These are phyloP conservation scores for Acanthosoma haemorrhoidale DNA, from an alignment of 2,888 invertebrate species.

Conservation along the genomic window DNA sequence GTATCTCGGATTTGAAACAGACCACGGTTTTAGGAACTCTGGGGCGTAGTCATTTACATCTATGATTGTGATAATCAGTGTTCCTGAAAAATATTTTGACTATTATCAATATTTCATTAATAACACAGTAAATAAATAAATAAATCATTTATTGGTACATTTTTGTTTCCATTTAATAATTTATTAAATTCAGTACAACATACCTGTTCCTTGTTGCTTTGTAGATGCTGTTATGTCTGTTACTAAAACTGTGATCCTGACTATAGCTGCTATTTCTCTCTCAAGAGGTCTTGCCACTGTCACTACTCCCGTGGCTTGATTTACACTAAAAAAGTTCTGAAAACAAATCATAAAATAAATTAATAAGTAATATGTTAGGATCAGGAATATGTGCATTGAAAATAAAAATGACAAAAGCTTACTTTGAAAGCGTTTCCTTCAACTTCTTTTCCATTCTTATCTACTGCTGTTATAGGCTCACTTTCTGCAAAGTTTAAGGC, in stretches of 20 bases:
- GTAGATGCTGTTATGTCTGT: conserved; percentile 75
- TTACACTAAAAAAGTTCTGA: conserved; percentile 62
- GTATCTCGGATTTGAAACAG: conserved; percentile 57
- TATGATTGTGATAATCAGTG: conserved; percentile 56
- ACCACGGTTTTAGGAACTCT: conserved; percentile 66
- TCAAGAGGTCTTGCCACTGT: conserved; percentile 58
- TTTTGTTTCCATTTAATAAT: background rate
- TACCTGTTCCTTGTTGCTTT: conserved; percentile 71
- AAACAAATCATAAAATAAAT: conserved; percentile 19
- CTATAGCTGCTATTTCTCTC: conserved; percentile 64
- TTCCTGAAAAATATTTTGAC: conserved; percentile 49
- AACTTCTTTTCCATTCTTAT: conserved; percentile 75
- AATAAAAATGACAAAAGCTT: no score
- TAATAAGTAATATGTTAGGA: no score
- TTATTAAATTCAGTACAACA: background rate
- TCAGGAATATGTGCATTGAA: no score
- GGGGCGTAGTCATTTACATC: conserved; percentile 58
- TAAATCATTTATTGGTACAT: no score
- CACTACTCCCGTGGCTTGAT: conserved; percentile 55
- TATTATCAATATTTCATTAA: conserved; percentile 41
- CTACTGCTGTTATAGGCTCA: conserved; percentile 69
- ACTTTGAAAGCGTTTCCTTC: conserved; percentile 45
- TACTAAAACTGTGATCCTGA: conserved; percentile 72
- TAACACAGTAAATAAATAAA: background rate
- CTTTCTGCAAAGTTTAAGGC: conserved; percentile 62